Conservation (phyloP, 2,888 invertebrate species). For the Himalopsyche japonica region DNA sequence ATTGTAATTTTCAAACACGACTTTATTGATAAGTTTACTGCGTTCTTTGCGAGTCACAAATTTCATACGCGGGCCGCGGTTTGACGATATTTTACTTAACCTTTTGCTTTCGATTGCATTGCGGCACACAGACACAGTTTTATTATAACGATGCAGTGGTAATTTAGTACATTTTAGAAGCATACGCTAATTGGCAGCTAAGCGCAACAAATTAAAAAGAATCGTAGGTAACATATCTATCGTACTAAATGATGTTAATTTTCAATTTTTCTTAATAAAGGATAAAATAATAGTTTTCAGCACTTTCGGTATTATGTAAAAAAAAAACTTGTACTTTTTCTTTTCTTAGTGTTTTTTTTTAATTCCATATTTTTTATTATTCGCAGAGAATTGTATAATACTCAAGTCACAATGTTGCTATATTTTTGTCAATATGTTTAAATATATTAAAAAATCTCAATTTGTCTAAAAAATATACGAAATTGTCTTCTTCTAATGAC, state of each 20-base stretch:
- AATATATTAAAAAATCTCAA: too few species aligned
- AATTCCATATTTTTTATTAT: neutral
- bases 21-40: too few species aligned
- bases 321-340: neutral
- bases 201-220: neutral
- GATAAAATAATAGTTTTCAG: neutral
- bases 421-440: too few species aligned
- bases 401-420: too few species aligned
- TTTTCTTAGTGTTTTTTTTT: neutral
- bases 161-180: neutral
- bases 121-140: neutral
- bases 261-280: too few species aligned
- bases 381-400: neutral
- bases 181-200: neutral
- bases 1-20: too few species aligned
- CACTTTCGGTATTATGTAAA: neutral
- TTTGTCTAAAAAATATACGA: too few species aligned
- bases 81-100: neutral
- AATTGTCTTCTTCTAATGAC: too few species aligned
- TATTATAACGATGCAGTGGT: neutral
- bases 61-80: neutral
- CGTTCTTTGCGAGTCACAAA: too few species aligned
- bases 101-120: neutral
- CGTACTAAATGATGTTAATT: neutral
- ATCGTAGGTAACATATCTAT: neutral